A percentile compares a stretch with the other conserved stretches of the same genome.
Conservation (phyloP, 2,113 vertebrate genomes). For the Myotis brandtii region DNA sequence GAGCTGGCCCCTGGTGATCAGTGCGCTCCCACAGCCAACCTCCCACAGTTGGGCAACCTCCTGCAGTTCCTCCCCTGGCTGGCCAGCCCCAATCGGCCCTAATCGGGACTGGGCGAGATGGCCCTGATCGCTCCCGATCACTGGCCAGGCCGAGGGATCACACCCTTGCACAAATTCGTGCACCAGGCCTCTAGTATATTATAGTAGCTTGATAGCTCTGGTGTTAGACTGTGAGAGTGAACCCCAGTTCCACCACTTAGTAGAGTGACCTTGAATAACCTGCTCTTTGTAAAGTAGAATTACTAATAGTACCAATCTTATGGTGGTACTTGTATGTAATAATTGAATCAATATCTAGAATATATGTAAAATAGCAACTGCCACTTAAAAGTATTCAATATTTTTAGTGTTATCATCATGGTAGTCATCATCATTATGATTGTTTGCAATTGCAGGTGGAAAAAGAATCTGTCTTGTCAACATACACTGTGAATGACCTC, state of each 20-base stretch:
- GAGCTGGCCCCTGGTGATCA: too few relatives aligned
- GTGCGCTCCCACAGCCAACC: too few relatives aligned
- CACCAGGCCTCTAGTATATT: not conserved
- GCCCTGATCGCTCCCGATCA: too few relatives aligned
- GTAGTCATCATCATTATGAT: not conserved
- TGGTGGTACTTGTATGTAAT: not conserved
- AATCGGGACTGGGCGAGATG: too few relatives aligned
- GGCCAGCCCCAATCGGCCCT: too few relatives aligned
- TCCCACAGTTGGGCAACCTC: too few relatives aligned
- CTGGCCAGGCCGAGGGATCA: too few relatives aligned
- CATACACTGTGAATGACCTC: slow-evolving; percentile 97
- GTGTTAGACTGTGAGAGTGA: not conserved
- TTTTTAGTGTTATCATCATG: not conserved
- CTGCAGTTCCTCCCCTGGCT: too few relatives aligned
- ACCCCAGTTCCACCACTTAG: not conserved
- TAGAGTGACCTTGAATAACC: not conserved
- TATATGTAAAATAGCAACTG: not conserved
- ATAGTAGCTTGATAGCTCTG: not conserved
- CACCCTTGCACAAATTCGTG: too few relatives aligned
- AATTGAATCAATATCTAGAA: not conserved
- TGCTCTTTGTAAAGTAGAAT: slow-evolving; percentile 39
- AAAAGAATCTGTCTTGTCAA: slow-evolving; percentile 94
- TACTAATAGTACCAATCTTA: not conserved
- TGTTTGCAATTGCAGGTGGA: slow-evolving; percentile 90
- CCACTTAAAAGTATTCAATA: not conserved